phyloP scores from a whole-genome alignment of 2,888 invertebrate genomes.

The Vanessa cardui region DNA sequence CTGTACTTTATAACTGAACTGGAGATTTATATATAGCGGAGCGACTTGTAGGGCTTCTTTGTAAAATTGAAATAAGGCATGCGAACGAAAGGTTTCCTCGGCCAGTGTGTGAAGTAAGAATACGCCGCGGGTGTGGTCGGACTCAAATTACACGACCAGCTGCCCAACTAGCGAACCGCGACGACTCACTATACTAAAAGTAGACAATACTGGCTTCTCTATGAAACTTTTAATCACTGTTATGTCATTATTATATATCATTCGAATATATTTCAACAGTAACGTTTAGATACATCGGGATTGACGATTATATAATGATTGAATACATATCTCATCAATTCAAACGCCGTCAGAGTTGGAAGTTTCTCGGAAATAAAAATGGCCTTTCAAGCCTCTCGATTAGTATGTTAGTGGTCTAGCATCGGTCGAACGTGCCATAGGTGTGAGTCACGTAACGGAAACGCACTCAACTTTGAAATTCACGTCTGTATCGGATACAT shows the following conservation, averaged over 20 bases:
- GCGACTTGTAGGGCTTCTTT: slow-evolving; percentile 63
- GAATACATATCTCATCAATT: slow-evolving; percentile 44
- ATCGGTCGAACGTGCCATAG: slow-evolving; percentile 72
- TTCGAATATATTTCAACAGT: not conserved
- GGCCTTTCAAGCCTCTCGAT: slow-evolving; percentile 60
- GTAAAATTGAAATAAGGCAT: slow-evolving; percentile 60
- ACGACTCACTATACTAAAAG: slow-evolving; percentile 18
- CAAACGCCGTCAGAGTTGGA: slow-evolving; percentile 45
- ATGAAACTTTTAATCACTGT: not conserved
- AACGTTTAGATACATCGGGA: not conserved
- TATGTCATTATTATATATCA: not conserved
- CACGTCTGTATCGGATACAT: slow-evolving; percentile 37
- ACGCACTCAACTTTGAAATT: slow-evolving; percentile 69
- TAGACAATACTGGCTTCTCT: slow-evolving; percentile 15
- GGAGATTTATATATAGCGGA: slow-evolving; percentile 18
- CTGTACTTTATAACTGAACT: slow-evolving; percentile 1
- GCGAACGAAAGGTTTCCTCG: slow-evolving; percentile 70
- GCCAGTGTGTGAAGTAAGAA: slow-evolving; percentile 50
- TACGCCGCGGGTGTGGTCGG: slow-evolving; percentile 46
- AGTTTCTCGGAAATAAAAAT: slow-evolving; percentile 62
- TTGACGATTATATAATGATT: slow-evolving; percentile 8
- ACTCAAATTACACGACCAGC: slow-evolving; percentile 47
- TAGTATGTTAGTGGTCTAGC: slow-evolving; percentile 75
- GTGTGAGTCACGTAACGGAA: slow-evolving; percentile 82
- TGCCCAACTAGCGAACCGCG: slow-evolving; percentile 31